Evolutionary conservation across 2,888 invertebrate genomes (phyloP).

Genomic region (Temnothorax ravouxi): DNA sequence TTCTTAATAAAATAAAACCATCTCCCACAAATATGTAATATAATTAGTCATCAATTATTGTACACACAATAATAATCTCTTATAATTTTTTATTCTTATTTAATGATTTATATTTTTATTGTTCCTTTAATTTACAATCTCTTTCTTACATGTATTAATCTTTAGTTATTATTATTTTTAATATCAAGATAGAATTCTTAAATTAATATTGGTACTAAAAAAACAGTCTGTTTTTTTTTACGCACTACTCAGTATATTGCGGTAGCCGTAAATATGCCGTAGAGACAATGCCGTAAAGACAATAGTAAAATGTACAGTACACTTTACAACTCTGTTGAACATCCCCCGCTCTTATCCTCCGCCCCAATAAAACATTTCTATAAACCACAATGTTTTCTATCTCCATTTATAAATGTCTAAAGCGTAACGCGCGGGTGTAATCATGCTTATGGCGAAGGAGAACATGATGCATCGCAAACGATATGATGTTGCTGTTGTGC

Average conservation of each 20-base stretch:
- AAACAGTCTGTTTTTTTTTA: background rate
- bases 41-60: background rate
- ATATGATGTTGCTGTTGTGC: background rate
- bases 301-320: constrained; percentile 27
- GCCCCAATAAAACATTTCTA: background rate
- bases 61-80: background rate
- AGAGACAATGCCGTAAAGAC: constrained; percentile 9
- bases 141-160: background rate
- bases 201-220: background rate
- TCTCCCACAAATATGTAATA: background rate
- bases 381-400: background rate
- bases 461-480: constrained; percentile 6
- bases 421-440: background rate
- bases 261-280: background rate
- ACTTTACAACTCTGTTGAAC: constrained; percentile 7
- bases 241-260: background rate
- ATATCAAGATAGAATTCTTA: background rate
- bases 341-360: background rate
- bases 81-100: background rate
- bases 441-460: constrained; percentile 5
- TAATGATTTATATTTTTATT: background rate
- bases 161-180: background rate
- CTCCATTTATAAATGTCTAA: constrained; percentile 22
- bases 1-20: background rate
- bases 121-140: background rate